Percentiles rank a stretch among this genome's conserved stretches.
These are phyloP conservation scores for Mythimna ferrago DNA, from an alignment of 2,888 invertebrate genomes.

Conservation along the genomic window DNA sequence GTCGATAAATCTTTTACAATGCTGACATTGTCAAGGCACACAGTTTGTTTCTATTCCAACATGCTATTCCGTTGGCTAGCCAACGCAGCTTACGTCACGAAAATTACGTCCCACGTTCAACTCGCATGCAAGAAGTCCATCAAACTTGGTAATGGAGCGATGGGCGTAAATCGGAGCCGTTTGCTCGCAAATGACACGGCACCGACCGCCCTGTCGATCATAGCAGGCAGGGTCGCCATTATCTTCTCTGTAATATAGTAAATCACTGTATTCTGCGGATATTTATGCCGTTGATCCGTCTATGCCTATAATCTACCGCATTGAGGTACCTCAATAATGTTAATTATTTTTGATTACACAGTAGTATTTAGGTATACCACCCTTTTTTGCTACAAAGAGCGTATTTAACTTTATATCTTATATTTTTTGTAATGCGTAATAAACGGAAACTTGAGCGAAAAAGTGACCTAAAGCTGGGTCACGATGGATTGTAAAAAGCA, in stretches of 20 bases:
- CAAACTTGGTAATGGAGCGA: conserved; percentile 48
- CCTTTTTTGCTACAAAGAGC: too few species aligned
- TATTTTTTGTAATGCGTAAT: too few species aligned
- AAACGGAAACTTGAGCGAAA: neutral
- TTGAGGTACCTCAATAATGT: neutral
- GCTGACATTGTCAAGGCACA: conserved; percentile 27
- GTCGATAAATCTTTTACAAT: conserved; percentile 20
- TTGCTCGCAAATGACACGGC: conserved; percentile 48
- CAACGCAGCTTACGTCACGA: conserved; percentile 41
- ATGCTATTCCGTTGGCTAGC: conserved; percentile 33
- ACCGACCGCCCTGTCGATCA: conserved; percentile 27
- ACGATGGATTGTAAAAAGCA: too few species aligned
- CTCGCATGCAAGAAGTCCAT: conserved; percentile 56
- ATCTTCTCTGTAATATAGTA: conserved; percentile 16
- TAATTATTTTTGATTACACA: too few species aligned
- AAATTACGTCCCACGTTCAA: conserved; percentile 34
- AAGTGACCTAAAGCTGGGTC: too few species aligned
- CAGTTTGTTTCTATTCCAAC: conserved; percentile 34
- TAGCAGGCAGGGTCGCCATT: conserved; percentile 29
- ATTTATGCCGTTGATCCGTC: neutral
- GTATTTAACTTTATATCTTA: too few species aligned
- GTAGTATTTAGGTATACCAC: too few species aligned
- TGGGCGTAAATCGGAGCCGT: conserved; percentile 54
- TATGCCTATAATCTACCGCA: neutral
- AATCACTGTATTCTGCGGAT: neutral